Evolutionary conservation across 2,113 vertebrate species (phyloP).

Genomic region (Scolopax mira): DNA sequence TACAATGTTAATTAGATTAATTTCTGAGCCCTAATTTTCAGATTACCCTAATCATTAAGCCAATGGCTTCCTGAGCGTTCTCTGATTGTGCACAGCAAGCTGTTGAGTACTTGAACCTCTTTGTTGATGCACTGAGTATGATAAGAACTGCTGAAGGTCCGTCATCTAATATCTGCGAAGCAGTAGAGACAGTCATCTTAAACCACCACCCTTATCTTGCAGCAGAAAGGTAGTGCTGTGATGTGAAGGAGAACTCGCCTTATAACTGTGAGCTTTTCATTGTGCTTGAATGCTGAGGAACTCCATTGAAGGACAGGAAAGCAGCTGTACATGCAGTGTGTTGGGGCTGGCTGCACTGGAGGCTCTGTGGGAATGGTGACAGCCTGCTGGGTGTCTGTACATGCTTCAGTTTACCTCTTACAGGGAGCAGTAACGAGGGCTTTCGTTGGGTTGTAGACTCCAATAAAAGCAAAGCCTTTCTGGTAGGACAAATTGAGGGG

Average conservation of each 20-base stretch:
- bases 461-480: neutral
- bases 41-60: neutral
- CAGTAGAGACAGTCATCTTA: neutral
- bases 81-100: neutral
- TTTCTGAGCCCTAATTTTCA: neutral
- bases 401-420: neutral
- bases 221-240: neutral
- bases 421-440: neutral
- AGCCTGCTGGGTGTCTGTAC: neutral
- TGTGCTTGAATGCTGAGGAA: conserved; percentile 16
- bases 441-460: neutral
- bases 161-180: neutral
- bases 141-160: neutral
- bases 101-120: neutral
- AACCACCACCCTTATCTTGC: neutral
- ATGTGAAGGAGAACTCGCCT: neutral
- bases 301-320: neutral
- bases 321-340: neutral
- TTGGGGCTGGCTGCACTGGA: neutral
- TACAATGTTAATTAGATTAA: neutral
- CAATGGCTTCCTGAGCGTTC: neutral
- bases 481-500: neutral
- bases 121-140: too few relatives aligned
- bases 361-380: neutral
- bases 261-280: conserved; percentile 23